Evolutionary conservation across 2,888 invertebrate genomes (phyloP).

Genomic region (Eumerus sabulonum): DNA sequence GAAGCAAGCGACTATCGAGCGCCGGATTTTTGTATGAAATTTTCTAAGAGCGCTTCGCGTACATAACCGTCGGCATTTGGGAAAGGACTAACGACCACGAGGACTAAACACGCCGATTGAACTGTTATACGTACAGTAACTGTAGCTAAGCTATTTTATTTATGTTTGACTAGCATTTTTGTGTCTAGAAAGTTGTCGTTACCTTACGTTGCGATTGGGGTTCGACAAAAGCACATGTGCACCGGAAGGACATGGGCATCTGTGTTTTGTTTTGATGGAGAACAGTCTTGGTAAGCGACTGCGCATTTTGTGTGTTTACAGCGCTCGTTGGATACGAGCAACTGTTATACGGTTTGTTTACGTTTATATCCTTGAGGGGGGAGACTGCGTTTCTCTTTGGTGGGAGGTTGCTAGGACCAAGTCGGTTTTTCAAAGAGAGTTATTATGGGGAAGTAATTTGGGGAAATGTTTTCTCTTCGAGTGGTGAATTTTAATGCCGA

Average conservation of each 20-base stretch:
- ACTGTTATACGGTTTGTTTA: slow-evolving; percentile 62
- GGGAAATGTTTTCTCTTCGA: slow-evolving; percentile 20
- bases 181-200: neutral
- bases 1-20: too few relatives aligned
- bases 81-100: slow-evolving; percentile 59
- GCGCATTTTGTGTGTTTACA: slow-evolving; percentile 39
- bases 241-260: slow-evolving; percentile 15
- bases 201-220: slow-evolving; percentile 4
- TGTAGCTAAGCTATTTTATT: slow-evolving; percentile 32
- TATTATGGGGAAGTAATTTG: slow-evolving; percentile 1
- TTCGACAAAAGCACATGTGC: slow-evolving; percentile 41
- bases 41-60: slow-evolving; percentile 25
- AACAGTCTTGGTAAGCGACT: slow-evolving; percentile 18
- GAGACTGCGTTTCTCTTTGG: neutral
- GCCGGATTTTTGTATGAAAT: too few relatives aligned
- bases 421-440: slow-evolving; percentile 13
- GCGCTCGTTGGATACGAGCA: slow-evolving; percentile 17
- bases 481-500: slow-evolving; percentile 25
- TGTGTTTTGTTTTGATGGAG: slow-evolving; percentile 27
- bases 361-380: slow-evolving; percentile 19
- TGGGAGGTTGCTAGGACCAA: slow-evolving; percentile 5
- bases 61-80: slow-evolving; percentile 47
- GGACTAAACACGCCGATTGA: slow-evolving; percentile 39
- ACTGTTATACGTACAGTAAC: slow-evolving; percentile 46
- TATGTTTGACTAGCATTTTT: slow-evolving; percentile 32